Evolutionary conservation across 2,797 vertebrate species (phyloP), one percentile per base, ranked within the genome.

Genomic region (Gallirallus australis): DNA sequence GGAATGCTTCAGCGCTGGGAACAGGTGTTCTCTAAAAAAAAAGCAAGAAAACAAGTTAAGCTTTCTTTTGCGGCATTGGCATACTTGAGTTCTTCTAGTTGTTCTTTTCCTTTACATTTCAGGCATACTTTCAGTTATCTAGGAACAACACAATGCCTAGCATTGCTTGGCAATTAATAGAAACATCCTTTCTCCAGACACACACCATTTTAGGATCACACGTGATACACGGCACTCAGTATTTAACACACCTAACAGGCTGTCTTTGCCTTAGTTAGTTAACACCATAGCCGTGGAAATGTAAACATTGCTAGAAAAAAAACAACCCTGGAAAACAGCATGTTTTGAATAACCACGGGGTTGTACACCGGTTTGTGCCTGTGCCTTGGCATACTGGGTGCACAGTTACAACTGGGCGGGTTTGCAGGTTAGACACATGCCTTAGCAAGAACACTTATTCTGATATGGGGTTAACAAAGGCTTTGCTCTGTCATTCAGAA

Each of bases 1-100:
- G 98, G 97, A 99, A 99, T 85, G 99, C 99, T 98, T 99, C 99
- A 31, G 99, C 99, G 84, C 97, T 99, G 98, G 98, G 99, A 98
- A 99, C 99, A 95, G 99, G 99, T 97, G 99, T 99, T 98, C 99
- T 99, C 99, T 99, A 98, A 98, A 98, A 98, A 98, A 87, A 97
- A 97, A 98, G 97, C 98, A 98, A 98, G 97, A 98, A 97, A 98
- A 98, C 92, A 98, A 97, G 98, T 98, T 98, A 98, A 98, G 97
- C 97, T 98, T 98, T 98, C 97, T 97, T 97, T 98, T 69, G 95
- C 20, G 28, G 95, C 92, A 98, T 96, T 94, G 82, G 70, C 95
- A 97, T 94, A 97, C 93, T 89, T 17, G 90, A 94, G 89, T 89
- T 95, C 94, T 95, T 86, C 87, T 96, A 94, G 53, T 93, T 92